phyloP scores from a whole-genome alignment of 2,113 vertebrate genomes.

The Sula dactylatra region DNA sequence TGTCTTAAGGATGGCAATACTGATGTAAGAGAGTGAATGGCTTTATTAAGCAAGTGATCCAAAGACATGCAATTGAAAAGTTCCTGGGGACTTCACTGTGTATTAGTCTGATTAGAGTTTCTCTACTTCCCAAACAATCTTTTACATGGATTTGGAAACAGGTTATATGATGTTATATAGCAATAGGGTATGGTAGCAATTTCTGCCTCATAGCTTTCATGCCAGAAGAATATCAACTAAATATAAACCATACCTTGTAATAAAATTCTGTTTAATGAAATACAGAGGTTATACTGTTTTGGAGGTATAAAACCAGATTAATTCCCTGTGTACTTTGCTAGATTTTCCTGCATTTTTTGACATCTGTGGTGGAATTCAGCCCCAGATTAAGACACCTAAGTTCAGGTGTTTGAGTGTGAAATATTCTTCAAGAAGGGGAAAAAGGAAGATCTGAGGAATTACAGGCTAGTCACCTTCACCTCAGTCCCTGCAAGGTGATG shows the following conservation, averaged over 20 bases:
- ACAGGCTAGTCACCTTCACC: neutral
- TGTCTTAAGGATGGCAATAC: neutral
- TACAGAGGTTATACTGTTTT: neutral
- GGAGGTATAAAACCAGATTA: neutral
- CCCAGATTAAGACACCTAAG: neutral
- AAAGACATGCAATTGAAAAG: neutral
- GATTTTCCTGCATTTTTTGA: neutral
- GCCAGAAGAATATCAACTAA: neutral
- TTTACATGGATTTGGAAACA: conserved; percentile 10
- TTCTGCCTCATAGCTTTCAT: neutral
- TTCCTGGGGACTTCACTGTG: neutral
- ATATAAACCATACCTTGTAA: neutral
- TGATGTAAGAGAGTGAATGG: neutral
- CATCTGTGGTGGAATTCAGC: neutral
- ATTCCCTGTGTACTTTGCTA: neutral
- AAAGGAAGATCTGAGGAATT: neutral
- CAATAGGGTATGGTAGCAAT: neutral
- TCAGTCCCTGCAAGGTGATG: neutral
- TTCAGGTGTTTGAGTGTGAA: neutral
- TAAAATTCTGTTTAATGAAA: conserved; percentile 23
- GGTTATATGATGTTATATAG: neutral
- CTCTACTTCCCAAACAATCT: neutral
- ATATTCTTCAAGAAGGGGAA: neutral
- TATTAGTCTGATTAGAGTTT: neutral
- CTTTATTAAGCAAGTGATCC: neutral